These are phyloP conservation scores for Himalopsyche anomala DNA, from an alignment of 2,888 invertebrate species.

Conservation along the genomic window DNA sequence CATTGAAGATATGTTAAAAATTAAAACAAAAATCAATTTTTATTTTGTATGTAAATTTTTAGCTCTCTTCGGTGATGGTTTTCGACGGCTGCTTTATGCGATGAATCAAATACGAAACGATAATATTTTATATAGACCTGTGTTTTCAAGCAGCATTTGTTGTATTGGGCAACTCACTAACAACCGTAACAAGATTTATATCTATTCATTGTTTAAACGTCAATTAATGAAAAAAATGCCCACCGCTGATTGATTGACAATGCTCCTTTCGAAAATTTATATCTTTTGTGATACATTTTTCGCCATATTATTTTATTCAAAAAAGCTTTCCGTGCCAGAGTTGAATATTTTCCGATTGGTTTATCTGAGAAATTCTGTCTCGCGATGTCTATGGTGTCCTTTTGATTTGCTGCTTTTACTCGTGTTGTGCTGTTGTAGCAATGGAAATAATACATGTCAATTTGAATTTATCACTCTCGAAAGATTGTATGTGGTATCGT, in stretches of 20 bases:
- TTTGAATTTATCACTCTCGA: slow-evolving; percentile 31
- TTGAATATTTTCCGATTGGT: slow-evolving; percentile 49
- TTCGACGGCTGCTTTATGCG: slow-evolving; percentile 49
- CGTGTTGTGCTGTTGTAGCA: slow-evolving; percentile 27
- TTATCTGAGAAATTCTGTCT: slow-evolving; percentile 46
- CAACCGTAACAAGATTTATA: slow-evolving; percentile 65
- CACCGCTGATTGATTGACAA: slow-evolving; percentile 65
- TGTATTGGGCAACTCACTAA: slow-evolving; percentile 50
- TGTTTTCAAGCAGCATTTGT: slow-evolving; percentile 47
- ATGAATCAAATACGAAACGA: slow-evolving; percentile 57
- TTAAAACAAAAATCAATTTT: no score
- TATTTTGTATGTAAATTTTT: no score
- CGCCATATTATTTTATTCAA: slow-evolving; percentile 65
- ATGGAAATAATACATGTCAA: slow-evolving; percentile 37
- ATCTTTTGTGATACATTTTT: slow-evolving; percentile 62
- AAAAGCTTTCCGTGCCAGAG: slow-evolving; percentile 48
- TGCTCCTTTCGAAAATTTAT: slow-evolving; percentile 64
- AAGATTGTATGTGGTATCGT: neutral
- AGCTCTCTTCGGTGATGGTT: neutral
- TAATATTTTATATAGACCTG: slow-evolving; percentile 56
- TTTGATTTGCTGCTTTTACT: slow-evolving; percentile 63
- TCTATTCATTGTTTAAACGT: slow-evolving; percentile 66
- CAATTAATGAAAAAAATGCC: slow-evolving; percentile 66
- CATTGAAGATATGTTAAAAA: no score
- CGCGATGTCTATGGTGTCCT: slow-evolving; percentile 56